Percentiles rank a stretch among this genome's conserved stretches.
Conservation (phyloP, 2,888 invertebrate species). For the Diadegma fenestrale region DNA sequence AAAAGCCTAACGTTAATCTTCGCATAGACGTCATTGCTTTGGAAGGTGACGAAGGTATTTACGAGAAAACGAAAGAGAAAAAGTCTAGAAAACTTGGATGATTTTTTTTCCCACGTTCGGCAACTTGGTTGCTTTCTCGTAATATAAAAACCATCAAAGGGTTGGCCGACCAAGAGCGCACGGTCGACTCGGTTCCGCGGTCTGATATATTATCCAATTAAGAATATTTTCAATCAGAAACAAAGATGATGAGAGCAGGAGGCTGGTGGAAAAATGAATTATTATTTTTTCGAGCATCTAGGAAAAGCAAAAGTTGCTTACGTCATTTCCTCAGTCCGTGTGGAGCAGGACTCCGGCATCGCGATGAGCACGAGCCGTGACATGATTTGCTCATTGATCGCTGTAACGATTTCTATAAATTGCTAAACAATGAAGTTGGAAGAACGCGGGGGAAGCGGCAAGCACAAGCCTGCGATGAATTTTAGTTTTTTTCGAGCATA, state of each 20-base stretch:
- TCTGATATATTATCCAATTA: constrained; percentile 22
- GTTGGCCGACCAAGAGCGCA: constrained; percentile 4
- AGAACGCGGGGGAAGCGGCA: background rate
- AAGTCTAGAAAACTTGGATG: background rate
- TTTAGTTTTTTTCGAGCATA: background rate
- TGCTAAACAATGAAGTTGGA: background rate
- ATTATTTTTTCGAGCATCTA: constrained; percentile 46
- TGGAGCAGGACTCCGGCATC: constrained; percentile 23
- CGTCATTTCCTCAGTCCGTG: constrained; percentile 72
- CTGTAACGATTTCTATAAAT: constrained; percentile 14
- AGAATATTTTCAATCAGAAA: background rate
- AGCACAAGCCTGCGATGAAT: background rate
- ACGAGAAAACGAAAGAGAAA: background rate
- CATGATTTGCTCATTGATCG: constrained; percentile 75
- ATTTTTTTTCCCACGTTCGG: background rate
- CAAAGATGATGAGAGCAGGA: background rate
- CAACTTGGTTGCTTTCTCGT: background rate
- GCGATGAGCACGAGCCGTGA: constrained; percentile 68
- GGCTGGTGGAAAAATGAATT: constrained; percentile 45
- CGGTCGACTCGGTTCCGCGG: background rate
- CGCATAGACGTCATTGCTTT: background rate
- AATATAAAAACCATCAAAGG: constrained; percentile 29
- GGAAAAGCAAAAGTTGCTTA: constrained; percentile 51
- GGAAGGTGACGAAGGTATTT: background rate
- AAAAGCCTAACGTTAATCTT: background rate